Evolutionary conservation across 2,888 invertebrate genomes (phyloP), one percentile per base, ranked within the genome.

Genomic region (Sussaba pulchella): DNA sequence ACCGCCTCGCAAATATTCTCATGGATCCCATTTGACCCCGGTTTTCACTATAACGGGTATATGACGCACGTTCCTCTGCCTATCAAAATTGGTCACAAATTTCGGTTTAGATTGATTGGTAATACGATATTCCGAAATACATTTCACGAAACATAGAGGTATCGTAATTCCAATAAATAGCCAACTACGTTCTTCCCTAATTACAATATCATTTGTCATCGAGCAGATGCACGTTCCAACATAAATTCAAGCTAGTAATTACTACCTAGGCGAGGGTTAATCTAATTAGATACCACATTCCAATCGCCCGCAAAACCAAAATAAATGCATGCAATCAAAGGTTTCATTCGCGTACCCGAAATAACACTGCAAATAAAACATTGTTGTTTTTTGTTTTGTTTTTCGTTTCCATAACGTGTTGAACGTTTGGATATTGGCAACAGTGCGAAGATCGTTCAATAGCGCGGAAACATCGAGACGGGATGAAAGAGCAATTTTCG

Each of bases 401-500:
- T 50, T 50, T 9, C 2, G 0, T 14, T 12, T 19, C 2, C 14
- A 31, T 9, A 57, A 57, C 57, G 43, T 19, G 57, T 19, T 45
- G 43, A 31, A 31, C 31, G 41, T 54, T 69, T 39, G 8, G 26
- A 12, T 43, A 31, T 24, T 57, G 54, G 31, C 17, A 43, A n/a
- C 12, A 3, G 17, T n/a, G 66, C 52, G 8, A 47, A 66, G 19
- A 47, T 66, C 19, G 39, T 43, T 57, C 66, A 52, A 54, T 54
- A 57, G 47, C 4, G 43, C 57, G 67, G 41, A 75, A 50, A 72
- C 19, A 52, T 41, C n/a, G 43, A 66, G 12, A 12, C 67, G 52
- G 9, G 41, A 63, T 36, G 69, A 41, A 39, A 43, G 59, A 31
- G 69, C 72, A 69, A 64, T 76, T 69, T 72, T 50, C 41, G 57